Conservation (phyloP, 2,797 vertebrate species). For the Babyrousa celebensis region DNA sequence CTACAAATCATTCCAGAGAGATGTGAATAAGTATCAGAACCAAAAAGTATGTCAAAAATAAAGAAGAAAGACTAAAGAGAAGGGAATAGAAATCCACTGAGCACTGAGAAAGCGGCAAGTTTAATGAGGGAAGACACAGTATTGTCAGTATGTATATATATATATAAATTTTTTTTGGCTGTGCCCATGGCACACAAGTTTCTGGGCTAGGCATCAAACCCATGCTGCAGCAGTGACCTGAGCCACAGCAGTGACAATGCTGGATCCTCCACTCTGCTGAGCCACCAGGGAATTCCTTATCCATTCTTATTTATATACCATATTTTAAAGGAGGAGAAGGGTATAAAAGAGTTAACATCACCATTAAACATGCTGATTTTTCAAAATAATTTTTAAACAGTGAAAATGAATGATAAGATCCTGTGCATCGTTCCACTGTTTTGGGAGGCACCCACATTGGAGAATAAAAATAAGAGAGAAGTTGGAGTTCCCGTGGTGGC, state of each 20-base stretch:
- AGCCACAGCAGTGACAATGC: too few species aligned
- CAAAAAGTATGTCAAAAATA: constrained; percentile 63
- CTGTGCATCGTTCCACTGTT: background rate
- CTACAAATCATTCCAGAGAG: constrained; percentile 88
- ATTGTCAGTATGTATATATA: too few species aligned
- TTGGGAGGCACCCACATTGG: background rate
- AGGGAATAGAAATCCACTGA: background rate
- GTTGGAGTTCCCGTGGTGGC: background rate
- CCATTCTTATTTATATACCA: background rate
- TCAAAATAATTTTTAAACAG: constrained; percentile 39
- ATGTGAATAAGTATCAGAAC: constrained; percentile 79
- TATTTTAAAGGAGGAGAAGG: background rate
- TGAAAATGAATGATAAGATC: background rate
- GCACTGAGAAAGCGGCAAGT: background rate
- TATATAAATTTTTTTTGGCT: too few species aligned
- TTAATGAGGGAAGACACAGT: background rate
- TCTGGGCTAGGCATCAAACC: too few species aligned
- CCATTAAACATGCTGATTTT: background rate
- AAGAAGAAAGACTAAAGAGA: background rate
- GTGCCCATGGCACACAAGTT: too few species aligned
- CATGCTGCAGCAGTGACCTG: too few species aligned
- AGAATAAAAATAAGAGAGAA: constrained; percentile 53
- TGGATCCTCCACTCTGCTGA: too few species aligned
- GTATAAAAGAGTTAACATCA: background rate
- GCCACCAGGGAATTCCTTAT: background rate